phyloP scores from a whole-genome alignment of 1,140 invertebrate genomes.

The Octopus bimaculoides region DNA sequence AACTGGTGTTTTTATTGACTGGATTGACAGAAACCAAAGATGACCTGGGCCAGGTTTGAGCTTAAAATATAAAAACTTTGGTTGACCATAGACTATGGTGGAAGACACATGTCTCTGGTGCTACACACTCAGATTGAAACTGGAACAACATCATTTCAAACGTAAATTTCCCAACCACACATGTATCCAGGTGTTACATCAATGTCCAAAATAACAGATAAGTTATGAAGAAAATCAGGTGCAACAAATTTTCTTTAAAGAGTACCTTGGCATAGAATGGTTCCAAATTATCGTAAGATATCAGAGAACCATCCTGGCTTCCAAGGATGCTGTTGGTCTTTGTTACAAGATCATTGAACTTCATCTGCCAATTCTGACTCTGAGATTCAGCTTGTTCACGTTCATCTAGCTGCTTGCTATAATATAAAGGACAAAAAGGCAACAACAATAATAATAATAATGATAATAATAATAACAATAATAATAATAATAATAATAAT shows the following conservation, averaged over 20 bases:
- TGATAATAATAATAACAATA: background rate
- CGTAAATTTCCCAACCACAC: too few relatives aligned
- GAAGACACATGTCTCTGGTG: too few relatives aligned
- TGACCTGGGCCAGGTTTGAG: too few relatives aligned
- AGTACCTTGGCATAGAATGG: conserved; percentile 35
- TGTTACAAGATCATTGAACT: conserved; percentile 37
- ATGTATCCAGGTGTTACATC: too few relatives aligned
- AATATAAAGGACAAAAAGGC: background rate
- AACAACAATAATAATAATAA: background rate
- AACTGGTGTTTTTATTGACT: too few relatives aligned
- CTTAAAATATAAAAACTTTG: too few relatives aligned
- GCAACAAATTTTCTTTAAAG: conserved; percentile 6
- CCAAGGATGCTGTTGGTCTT: conserved; percentile 40
- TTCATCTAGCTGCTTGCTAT: conserved; percentile 48
- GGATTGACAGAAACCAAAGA: too few relatives aligned
- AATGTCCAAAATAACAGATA: too few relatives aligned
- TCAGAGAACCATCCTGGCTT: conserved; percentile 31
- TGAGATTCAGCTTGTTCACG: conserved; percentile 43
- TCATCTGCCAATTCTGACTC: conserved; percentile 31
- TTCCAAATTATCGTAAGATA: conserved; percentile 30
- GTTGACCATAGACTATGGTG: too few relatives aligned
- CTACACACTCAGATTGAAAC: too few relatives aligned
- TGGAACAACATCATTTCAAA: too few relatives aligned
- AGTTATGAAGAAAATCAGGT: too few relatives aligned
- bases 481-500: background rate